Evolutionary conservation across 1,140 invertebrate genomes (phyloP).

Genomic region (Apis laboriosa): DNA sequence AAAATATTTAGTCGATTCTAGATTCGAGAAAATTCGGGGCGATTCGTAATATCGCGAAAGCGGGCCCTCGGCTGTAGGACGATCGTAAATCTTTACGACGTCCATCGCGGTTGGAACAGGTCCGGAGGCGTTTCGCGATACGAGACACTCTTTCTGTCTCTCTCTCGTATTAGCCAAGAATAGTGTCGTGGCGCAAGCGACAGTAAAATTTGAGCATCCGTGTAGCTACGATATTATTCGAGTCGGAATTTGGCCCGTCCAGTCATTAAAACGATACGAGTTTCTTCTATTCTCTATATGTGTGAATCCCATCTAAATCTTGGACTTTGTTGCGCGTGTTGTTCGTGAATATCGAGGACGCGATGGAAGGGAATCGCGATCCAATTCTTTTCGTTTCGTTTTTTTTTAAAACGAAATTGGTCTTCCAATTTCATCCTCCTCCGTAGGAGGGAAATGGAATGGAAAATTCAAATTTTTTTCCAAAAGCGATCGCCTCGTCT

Average conservation of each 20-base stretch:
- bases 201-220: slow-evolving; percentile 72
- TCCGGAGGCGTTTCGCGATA: slow-evolving; percentile 64
- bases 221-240: slow-evolving; percentile 58
- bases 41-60: slow-evolving; percentile 62
- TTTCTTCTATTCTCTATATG: neutral
- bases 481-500: neutral
- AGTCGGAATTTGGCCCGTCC: slow-evolving; percentile 55
- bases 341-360: no score
- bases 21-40: neutral
- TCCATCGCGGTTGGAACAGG: slow-evolving; percentile 61
- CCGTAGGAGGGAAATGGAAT: neutral
- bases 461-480: neutral
- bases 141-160: neutral
- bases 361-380: neutral
- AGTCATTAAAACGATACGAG: slow-evolving; percentile 65
- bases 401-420: no score
- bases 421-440: no score
- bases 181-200: slow-evolving; percentile 33
- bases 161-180: no score
- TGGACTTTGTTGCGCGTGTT: no score
- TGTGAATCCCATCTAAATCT: no score
- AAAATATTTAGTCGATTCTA: no score
- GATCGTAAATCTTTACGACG: slow-evolving; percentile 66
- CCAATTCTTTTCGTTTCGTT: neutral
- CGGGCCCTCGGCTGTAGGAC: slow-evolving; percentile 51